Evolutionary conservation across 2,888 invertebrate genomes (phyloP), one percentile per base, ranked within the genome.

Genomic region (Salpingus planirostris): DNA sequence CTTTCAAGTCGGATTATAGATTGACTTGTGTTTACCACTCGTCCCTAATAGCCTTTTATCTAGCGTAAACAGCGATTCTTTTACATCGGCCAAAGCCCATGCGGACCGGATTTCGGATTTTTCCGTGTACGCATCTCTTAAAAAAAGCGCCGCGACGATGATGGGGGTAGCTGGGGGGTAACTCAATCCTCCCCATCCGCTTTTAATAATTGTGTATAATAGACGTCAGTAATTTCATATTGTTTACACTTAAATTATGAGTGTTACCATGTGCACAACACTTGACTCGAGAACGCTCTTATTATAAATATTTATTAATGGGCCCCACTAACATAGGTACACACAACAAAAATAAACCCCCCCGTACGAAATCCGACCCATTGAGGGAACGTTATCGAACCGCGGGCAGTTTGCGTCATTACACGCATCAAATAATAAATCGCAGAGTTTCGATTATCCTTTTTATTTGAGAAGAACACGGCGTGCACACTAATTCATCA

Each of bases 241-340:
- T 57, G 57, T 57, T 57, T 57, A 57, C 50, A 48, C 50, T 49
- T 42, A 47, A 42, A 43, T 49, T 52, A 50, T 52, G 55, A 54
- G 55, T 52, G 51, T 44, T 49, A 41, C 54, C 57, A 57, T 56
- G 54, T 57, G 57, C 47, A 46, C 46, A 49, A 51, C 57, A 57
- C 57, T 57, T 56, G 55, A 57, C 46, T 47, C 18, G 36, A 43
- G 49, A 50, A 48, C 40, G 43, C 42, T 40, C 33, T 30, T 49
- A 45, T 54, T 47, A 51, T 57, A 55, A 55, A 57, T 55, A 55
- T 55, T 54, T 57, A 52, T 44, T 43, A 48, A 48, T 33, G 35
- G 35, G 15, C 35, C 10, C 27, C 28, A 15, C 15, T 29, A 30
- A 24, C 27, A 31, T 34, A 35, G 35, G 35, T 35, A 31, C 28